These are phyloP conservation scores for Anastrepha obliqua DNA, from an alignment of 1,140 invertebrate species.

Conservation along the genomic window DNA sequence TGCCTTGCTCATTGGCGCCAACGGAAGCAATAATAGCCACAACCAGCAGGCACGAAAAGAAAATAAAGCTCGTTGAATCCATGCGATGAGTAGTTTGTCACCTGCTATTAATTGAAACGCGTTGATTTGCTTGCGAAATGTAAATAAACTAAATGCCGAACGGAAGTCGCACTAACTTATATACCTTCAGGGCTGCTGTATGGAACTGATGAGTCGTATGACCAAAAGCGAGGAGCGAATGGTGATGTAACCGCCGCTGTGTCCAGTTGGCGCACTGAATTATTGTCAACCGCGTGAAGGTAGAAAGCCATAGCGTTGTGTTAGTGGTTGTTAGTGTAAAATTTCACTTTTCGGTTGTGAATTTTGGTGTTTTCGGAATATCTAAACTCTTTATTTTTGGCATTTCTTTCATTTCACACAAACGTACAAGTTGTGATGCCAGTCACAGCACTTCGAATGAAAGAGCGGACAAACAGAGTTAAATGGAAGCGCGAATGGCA, in stretches of 20 bases:
- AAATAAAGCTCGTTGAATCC: background rate
- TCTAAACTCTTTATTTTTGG: background rate
- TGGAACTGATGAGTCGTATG: background rate
- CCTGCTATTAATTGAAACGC: background rate
- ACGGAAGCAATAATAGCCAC: background rate
- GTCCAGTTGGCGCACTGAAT: background rate
- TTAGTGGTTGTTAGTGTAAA: constrained; percentile 12
- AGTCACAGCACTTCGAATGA: too few relatives aligned
- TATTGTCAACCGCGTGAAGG: constrained; percentile 30
- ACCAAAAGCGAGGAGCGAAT: too few relatives aligned
- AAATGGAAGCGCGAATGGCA: too few relatives aligned
- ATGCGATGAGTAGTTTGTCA: background rate
- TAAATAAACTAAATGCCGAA: constrained; percentile 42
- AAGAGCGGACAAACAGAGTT: too few relatives aligned
- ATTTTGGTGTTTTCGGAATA: constrained; percentile 1
- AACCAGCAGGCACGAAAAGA: background rate
- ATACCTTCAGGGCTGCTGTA: constrained; percentile 13
- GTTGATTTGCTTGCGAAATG: constrained; percentile 17
- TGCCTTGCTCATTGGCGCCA: background rate
- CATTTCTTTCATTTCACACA: too few relatives aligned
- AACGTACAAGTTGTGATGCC: too few relatives aligned
- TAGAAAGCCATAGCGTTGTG: background rate
- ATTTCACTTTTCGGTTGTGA: background rate
- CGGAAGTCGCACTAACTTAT: constrained; percentile 30
- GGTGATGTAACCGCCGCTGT: background rate